A percentile compares a stretch with the other conserved stretches of the same genome.
These are phyloP conservation scores for Malurus leucopterus DNA, from an alignment of 2,797 vertebrate genomes.

Conservation along the genomic window DNA sequence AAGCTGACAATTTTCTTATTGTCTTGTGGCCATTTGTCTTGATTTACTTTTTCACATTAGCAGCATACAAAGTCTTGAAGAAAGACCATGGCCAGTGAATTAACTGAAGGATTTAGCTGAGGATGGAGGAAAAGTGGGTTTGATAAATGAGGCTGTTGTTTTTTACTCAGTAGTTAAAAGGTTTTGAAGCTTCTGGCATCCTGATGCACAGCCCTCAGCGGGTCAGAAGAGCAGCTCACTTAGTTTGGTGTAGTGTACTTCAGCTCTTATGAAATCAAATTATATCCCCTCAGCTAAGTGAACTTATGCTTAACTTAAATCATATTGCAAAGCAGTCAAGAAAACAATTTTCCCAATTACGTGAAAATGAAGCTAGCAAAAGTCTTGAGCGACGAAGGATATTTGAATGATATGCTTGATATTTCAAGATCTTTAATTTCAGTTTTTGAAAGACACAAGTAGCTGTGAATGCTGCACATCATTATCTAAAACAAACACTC, in stretches of 20 bases:
- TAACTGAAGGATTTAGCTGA: constrained; percentile 1
- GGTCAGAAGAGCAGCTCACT: not conserved
- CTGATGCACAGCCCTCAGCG: not conserved
- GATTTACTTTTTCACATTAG: not conserved
- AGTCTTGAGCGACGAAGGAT: constrained; percentile 17
- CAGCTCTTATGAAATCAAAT: constrained; percentile 20
- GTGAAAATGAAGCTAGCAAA: constrained; percentile 47
- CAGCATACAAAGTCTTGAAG: not conserved
- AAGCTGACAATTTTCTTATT: not conserved
- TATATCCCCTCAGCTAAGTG: constrained; percentile 35
- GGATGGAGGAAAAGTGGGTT: not conserved
- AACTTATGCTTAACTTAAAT: constrained; percentile 44
- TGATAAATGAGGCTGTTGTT: not conserved
- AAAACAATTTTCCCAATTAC: constrained; percentile 46
- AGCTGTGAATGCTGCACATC: constrained; percentile 29
- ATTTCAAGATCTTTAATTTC: constrained; percentile 48
- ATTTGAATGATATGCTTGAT: constrained; percentile 35
- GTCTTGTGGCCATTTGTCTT: not conserved
- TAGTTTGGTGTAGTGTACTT: not conserved
- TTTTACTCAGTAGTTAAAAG: not conserved
- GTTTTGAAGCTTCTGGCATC: not conserved
- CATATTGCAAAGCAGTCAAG: constrained; percentile 6
- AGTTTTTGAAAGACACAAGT: constrained; percentile 40
- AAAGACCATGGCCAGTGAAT: constrained; percentile 1
- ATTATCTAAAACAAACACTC: constrained; percentile 59